These are phyloP conservation scores for Halictus ligatus DNA, from an alignment of 2,888 invertebrate species.

Conservation along the genomic window DNA sequence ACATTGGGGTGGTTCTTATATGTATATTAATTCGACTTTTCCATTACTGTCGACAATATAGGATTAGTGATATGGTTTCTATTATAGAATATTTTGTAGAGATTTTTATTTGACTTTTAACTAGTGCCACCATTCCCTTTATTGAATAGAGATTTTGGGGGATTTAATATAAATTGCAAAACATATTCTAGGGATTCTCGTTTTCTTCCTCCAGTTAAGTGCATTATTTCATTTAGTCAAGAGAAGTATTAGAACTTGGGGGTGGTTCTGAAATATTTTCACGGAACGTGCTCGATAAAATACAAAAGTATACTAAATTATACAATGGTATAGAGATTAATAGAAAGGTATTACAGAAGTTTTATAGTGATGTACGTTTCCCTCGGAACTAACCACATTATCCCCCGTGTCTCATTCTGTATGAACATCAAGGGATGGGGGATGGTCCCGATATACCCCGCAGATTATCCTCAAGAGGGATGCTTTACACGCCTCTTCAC, in stretches of 20 bases:
- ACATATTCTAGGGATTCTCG: background rate
- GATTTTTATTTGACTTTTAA: no score
- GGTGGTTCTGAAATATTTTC: background rate
- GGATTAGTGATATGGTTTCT: no score
- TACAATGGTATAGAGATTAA: background rate
- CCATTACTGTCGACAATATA: no score
- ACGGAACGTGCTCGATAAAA: background rate
- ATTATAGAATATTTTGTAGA: no score
- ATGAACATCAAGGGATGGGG: slow-evolving; percentile 26
- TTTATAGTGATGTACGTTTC: background rate
- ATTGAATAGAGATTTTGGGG: background rate
- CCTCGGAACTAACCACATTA: background rate
- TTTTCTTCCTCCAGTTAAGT: background rate
- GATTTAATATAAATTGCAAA: background rate
- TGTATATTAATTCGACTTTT: no score
- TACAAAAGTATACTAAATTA: background rate
- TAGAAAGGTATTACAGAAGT: background rate
- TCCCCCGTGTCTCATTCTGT: slow-evolving; percentile 1
- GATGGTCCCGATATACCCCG: slow-evolving; percentile 48
- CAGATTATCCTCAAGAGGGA: slow-evolving; percentile 52
- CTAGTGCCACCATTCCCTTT: background rate
- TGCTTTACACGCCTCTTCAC: slow-evolving; percentile 54
- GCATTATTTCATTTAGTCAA: no score
- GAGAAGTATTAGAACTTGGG: no score
- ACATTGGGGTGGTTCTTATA: no score